Conservation (phyloP, 1,140 invertebrate genomes). For the Coptotermes formosanus region DNA sequence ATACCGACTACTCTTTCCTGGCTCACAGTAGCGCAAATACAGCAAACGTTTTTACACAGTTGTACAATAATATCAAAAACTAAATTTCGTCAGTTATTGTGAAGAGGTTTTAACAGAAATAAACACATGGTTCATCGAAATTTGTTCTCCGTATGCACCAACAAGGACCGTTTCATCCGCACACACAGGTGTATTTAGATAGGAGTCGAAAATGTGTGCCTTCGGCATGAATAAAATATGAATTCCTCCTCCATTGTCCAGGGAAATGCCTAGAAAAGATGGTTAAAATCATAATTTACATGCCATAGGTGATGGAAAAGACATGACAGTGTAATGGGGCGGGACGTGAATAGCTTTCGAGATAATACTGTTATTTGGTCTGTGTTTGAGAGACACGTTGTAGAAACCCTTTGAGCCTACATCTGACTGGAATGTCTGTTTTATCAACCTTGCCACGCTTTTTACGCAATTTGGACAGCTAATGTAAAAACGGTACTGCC, state of each 20-base stretch:
- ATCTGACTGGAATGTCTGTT: neutral
- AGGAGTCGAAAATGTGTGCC: neutral
- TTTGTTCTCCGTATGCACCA: neutral
- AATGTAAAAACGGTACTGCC: neutral
- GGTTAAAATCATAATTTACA: neutral
- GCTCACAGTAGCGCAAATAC: no score
- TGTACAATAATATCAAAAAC: no score
- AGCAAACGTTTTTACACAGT: no score
- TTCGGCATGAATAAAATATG: constrained; percentile 10
- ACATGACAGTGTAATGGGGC: neutral
- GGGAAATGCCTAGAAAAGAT: neutral
- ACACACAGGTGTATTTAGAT: neutral
- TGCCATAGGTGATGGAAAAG: neutral
- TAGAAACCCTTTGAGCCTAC: neutral
- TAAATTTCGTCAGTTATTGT: neutral
- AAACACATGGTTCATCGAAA: neutral
- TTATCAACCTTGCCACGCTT: neutral
- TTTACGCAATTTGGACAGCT: neutral
- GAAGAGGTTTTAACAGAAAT: neutral
- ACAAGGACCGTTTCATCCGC: neutral
- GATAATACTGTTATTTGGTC: neutral
- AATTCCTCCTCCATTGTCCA: neutral
- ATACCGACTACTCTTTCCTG: no score
- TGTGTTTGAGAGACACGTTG: neutral
- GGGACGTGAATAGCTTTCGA: neutral